Evolutionary conservation across 2,888 invertebrate species (phyloP).

Genomic region (Antheraea yamamai): DNA sequence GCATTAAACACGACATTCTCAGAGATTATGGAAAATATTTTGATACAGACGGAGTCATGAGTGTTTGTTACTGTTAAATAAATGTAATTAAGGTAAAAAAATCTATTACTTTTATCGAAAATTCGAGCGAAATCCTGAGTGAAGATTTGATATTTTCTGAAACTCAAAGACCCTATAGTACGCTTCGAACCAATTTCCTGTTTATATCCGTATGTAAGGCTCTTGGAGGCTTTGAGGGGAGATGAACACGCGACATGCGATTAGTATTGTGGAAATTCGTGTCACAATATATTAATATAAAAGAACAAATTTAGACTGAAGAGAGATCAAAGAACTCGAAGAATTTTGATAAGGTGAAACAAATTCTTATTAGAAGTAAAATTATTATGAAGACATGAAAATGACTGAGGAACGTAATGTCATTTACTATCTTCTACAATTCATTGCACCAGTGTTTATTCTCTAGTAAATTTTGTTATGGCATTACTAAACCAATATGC

Average conservation of each 20-base stretch:
- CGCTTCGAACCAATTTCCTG: conserved; percentile 18
- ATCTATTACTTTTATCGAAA: background rate
- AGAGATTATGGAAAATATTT: no score
- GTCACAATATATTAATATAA: background rate
- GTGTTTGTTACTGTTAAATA: background rate
- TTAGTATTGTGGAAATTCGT: conserved; percentile 2
- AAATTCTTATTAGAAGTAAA: background rate
- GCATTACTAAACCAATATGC: background rate
- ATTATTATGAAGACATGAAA: background rate
- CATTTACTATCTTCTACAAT: no score
- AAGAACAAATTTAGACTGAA: background rate
- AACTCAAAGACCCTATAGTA: background rate
- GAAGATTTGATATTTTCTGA: background rate
- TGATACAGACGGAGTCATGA: background rate
- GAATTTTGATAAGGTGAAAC: background rate
- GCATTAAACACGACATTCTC: no score
- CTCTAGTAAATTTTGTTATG: background rate
- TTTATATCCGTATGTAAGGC: conserved; percentile 10
- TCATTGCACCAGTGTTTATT: no score
- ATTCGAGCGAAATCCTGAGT: background rate
- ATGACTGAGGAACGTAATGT: background rate
- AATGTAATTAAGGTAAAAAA: background rate
- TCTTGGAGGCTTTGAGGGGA: background rate
- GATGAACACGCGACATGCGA: conserved; percentile 7
- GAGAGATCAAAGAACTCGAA: background rate